A percentile compares a stretch with the other conserved stretches of the same genome.
Evolutionary conservation across 2,113 vertebrate genomes (phyloP).

Genomic region (Glaucomys volans): DNA sequence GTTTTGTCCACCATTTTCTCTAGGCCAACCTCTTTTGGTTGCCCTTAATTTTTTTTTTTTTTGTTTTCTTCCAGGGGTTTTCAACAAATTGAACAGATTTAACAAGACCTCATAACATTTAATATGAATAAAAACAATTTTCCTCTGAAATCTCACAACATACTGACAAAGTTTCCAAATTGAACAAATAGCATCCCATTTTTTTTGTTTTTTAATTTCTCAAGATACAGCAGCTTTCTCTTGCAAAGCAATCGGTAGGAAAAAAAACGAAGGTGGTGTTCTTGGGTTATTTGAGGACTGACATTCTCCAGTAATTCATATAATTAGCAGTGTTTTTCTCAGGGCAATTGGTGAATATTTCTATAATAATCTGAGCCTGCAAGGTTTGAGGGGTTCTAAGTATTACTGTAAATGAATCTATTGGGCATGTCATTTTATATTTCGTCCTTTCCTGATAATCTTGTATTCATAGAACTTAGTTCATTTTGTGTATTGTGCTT

Average conservation of each 20-base stretch:
- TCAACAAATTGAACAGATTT: not conserved
- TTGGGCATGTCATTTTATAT: not conserved
- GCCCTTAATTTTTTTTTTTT: not conserved
- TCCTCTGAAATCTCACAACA: not conserved
- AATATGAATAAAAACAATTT: not conserved
- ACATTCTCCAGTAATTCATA: not conserved
- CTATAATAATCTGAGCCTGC: not conserved
- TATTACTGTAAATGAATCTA: not conserved
- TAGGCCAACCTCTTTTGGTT: not conserved
- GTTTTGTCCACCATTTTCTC: not conserved
- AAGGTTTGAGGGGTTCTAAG: not conserved
- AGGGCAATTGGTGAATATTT: not conserved
- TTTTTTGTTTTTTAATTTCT: not conserved
- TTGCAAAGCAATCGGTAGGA: not conserved
- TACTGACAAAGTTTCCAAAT: not conserved
- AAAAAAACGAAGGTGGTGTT: not conserved
- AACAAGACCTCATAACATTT: not conserved
- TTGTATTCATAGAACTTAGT: not conserved
- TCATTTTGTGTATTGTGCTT: not conserved
- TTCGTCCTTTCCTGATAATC: not conserved
- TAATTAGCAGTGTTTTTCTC: not conserved
- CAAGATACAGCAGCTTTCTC: not conserved
- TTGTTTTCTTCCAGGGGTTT: not conserved
- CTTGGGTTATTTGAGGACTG: not conserved
- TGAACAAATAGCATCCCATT: not conserved